These are phyloP conservation scores for Microcebus griseorufus DNA, from an alignment of 2,113 vertebrate species.

Conservation along the genomic window DNA sequence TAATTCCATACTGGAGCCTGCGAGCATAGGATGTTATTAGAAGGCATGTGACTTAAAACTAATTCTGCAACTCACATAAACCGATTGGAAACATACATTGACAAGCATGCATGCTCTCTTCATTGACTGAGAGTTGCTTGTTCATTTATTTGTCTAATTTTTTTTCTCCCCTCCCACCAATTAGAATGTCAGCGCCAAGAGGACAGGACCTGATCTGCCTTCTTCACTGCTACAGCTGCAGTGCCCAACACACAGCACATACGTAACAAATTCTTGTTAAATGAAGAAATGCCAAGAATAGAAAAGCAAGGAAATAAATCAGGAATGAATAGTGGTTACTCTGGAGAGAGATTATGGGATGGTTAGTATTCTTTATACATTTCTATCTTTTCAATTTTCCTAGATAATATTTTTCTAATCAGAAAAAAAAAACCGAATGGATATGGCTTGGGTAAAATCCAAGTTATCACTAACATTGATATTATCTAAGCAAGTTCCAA, in stretches of 20 bases:
- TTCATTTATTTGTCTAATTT: neutral
- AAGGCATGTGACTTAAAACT: neutral
- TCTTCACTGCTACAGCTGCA: neutral
- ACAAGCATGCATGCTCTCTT: neutral
- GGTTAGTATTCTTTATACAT: neutral
- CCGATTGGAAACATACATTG: neutral
- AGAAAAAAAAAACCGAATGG: neutral
- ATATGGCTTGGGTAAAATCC: neutral
- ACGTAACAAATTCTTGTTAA: neutral
- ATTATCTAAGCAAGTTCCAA: neutral
- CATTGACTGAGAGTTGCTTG: neutral
- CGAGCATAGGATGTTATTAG: neutral
- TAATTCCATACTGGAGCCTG: neutral
- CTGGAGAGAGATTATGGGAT: neutral
- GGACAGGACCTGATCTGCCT: too few species aligned
- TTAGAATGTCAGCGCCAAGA: neutral
- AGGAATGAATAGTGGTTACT: neutral
- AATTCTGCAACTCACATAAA: neutral
- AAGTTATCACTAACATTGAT: neutral
- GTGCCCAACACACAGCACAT: neutral
- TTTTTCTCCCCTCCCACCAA: neutral
- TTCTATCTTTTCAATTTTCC: neutral
- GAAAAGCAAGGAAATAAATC: neutral
- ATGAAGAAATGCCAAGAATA: neutral
- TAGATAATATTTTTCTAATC: neutral